Percentiles rank a stretch among this genome's conserved stretches.
Evolutionary conservation across 1,140 invertebrate species (phyloP).

Genomic region (Drosophila ohnishii): DNA sequence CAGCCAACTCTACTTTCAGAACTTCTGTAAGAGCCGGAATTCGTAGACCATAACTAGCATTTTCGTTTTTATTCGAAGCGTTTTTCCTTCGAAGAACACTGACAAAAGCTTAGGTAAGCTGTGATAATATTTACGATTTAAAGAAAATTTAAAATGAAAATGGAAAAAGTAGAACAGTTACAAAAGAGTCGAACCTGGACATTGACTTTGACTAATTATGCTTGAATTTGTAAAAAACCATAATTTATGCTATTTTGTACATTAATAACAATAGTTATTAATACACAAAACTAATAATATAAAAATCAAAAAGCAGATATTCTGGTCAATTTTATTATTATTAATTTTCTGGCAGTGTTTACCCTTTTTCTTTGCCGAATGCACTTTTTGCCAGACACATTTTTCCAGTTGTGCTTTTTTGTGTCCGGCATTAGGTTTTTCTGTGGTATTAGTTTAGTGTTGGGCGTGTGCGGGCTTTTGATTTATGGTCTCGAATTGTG

Average conservation of each 20-base stretch:
- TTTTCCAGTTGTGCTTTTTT: constrained; percentile 36
- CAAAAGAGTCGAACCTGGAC: too few species aligned
- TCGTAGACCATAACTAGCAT: constrained; percentile 37
- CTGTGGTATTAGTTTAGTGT: constrained; percentile 51
- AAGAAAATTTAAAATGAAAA: not conserved
- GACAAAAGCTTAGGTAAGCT: too few species aligned
- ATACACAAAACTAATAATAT: too few species aligned
- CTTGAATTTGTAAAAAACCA: not conserved
- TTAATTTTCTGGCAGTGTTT: not conserved
- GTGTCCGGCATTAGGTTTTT: constrained; percentile 23
- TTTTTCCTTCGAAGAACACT: constrained; percentile 13
- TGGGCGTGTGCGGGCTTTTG: constrained; percentile 63
- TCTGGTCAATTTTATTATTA: not conserved
- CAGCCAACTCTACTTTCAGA: constrained; percentile 28
- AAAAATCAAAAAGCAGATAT: not conserved
- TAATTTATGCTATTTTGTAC: not conserved
- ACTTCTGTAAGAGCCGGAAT: constrained; percentile 23
- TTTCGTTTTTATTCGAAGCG: constrained; percentile 50
- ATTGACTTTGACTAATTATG: not conserved
- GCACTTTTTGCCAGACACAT: constrained; percentile 35
- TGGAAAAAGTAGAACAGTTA: too few species aligned
- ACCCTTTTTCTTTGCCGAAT: constrained; percentile 16
- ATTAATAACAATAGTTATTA: too few species aligned
- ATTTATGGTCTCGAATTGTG: constrained; percentile 71
- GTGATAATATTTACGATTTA: not conserved